Evolutionary conservation across 2,888 invertebrate genomes (phyloP).

Genomic region (Penaeus monodon): DNA sequence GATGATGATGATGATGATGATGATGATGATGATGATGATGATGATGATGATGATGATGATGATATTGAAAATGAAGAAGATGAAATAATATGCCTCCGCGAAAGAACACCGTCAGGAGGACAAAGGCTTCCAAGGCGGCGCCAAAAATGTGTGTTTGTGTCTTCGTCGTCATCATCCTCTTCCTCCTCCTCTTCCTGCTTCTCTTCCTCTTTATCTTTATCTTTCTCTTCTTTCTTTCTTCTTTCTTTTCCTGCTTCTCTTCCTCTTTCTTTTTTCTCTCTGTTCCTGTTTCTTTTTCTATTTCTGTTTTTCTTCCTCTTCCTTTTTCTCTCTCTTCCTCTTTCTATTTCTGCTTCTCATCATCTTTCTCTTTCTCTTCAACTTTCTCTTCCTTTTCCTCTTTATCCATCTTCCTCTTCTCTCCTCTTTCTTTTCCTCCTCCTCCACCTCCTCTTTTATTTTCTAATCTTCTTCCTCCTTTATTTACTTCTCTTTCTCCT

Average conservation of each 20-base stretch:
- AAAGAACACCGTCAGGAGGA: too few species aligned
- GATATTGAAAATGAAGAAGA: too few species aligned
- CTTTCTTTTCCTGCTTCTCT: neutral
- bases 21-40: too few species aligned
- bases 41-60: too few species aligned
- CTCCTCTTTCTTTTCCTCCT: neutral
- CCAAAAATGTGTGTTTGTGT: too few species aligned
- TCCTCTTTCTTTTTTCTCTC: neutral
- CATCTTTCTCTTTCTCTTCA: neutral
- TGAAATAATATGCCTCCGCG: too few species aligned
- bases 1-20: too few species aligned
- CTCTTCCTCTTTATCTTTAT: neutral
- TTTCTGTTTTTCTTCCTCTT: neutral
- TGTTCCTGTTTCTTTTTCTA: neutral
- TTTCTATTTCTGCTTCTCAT: neutral
- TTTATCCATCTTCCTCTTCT: neutral
- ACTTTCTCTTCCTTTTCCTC: neutral
- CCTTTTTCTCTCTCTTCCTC: neutral
- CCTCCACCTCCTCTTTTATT: neutral
- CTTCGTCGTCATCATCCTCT: neutral
- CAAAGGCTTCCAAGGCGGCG: too few species aligned
- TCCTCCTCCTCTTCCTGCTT: neutral
- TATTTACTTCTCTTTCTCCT: too few species aligned
- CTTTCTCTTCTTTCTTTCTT: neutral
- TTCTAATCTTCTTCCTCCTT: neutral